Percentiles rank a stretch among this genome's conserved stretches.
Evolutionary conservation across 2,113 vertebrate genomes (phyloP).

Genomic region (Crotalus helleri): DNA sequence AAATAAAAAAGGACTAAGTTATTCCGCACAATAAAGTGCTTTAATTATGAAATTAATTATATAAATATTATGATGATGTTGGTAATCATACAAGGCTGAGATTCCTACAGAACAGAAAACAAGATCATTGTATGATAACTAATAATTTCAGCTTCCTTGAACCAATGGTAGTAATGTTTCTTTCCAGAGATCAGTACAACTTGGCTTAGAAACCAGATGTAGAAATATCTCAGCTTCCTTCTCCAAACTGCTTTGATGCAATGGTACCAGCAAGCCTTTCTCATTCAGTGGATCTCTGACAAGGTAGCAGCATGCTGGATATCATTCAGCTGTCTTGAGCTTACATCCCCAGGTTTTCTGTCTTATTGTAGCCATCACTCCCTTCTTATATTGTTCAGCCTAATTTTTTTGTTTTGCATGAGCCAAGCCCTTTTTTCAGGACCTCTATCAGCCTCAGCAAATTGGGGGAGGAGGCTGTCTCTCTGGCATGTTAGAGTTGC

Average conservation of each 20-base stretch:
- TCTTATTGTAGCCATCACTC: not conserved
- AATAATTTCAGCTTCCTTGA: not conserved
- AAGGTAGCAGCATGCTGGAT: not conserved
- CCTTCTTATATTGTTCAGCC: not conserved
- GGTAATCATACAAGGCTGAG: too few relatives aligned
- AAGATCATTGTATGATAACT: not conserved
- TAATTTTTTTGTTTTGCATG: not conserved
- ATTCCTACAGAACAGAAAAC: not conserved
- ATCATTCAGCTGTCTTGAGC: too few relatives aligned
- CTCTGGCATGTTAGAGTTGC: not conserved
- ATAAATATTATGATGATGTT: not conserved
- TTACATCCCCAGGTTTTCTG: not conserved
- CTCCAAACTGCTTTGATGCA: not conserved
- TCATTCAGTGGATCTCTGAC: not conserved
- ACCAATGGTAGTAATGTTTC: not conserved
- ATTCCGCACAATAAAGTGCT: not conserved
- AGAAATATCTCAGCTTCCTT: not conserved
- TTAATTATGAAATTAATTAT: not conserved
- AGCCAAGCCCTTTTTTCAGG: constrained; percentile 30
- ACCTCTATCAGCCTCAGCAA: constrained; percentile 32
- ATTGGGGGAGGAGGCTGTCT: not conserved
- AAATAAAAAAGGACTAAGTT: not conserved
- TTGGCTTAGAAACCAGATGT: not conserved
- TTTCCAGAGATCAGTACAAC: not conserved
- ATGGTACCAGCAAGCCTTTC: not conserved